Evolutionary conservation across 2,113 vertebrate species (phyloP), one percentile per base, ranked within the genome.

Genomic region (Tamias sibiricus): DNA sequence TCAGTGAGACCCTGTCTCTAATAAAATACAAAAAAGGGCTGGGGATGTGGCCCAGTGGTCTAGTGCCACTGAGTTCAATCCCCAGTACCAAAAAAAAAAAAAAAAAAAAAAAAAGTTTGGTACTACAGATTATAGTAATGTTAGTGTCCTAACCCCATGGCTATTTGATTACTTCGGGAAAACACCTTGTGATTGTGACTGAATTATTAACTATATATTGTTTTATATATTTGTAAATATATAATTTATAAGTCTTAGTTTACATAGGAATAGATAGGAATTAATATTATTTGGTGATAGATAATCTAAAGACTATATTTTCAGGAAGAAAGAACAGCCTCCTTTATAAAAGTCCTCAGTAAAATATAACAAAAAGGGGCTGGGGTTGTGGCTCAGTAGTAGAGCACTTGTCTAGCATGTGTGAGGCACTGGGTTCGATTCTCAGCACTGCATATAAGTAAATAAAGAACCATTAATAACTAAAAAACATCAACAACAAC

Each of bases 221-320:
- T n/a, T n/a, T 54, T 54, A 54, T 22, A 19, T 54, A 20, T 54
- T 54, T 54, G 20, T 79, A 40, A 30, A 69, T 69, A 44, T 91
- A 6, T 72, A 95, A 80, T 74, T 57, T 42, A 44, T 92, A 87
- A 80, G 74, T 97, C 74, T 80, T 68, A 79, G 49, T 93, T 79
- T 90, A 80, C 14, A 83, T 1, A 49, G 79, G 79, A 92, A 72
- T 71, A 88, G 12, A 13, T 87, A 76, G n/a, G 30, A 96, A 81
- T 54, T 85, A 83, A 57, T 71, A 91, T 94, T 94, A 68, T 75
- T 85, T 94, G 47, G 64, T 95, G 69, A 17, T 87, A 93, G 72
- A 90, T 90, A 76, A 57, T 35, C 42, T 90, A 71, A 76, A 77
- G 28, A 82, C 22, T 59, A 47, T 83, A 35, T 82, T 90, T 89